Percentiles rank a stretch among this genome's conserved stretches.
These are phyloP conservation scores for Tragelaphus buxtoni DNA, from an alignment of 2,113 vertebrate species.

Conservation along the genomic window DNA sequence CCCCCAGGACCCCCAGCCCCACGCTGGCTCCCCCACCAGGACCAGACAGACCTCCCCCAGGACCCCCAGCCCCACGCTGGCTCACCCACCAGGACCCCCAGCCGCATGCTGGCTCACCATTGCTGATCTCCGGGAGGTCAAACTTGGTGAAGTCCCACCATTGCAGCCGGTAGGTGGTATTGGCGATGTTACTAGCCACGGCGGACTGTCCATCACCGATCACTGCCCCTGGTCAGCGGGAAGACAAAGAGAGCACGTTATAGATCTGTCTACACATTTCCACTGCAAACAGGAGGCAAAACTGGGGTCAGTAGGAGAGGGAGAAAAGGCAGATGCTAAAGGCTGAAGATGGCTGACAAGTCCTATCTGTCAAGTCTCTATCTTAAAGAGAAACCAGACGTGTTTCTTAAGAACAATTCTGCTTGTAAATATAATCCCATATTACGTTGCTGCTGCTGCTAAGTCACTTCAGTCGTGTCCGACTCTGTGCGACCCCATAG, in stretches of 20 bases:
- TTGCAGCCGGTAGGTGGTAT: conserved; percentile 97
- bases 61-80: too few species aligned
- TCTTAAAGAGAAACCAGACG: conserved; percentile 9
- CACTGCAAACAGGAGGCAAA: not conserved
- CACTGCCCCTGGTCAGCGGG: conserved; percentile 87
- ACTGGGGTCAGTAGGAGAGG: not conserved
- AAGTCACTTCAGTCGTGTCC: too few species aligned
- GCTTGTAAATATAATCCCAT: not conserved
- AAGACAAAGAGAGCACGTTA: conserved; percentile 29
- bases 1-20: not conserved
- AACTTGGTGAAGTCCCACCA: conserved; percentile 99
- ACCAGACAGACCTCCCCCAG: too few species aligned
- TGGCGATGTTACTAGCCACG: conserved; percentile 98
- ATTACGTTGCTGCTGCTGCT: not conserved
- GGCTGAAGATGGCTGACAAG: not conserved
- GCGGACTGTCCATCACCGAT: conserved; percentile 98
- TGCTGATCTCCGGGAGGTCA: conserved; percentile 98
- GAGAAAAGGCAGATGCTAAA: not conserved
- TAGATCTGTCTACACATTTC: not conserved
- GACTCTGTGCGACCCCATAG: too few species aligned
- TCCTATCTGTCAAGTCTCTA: not conserved
- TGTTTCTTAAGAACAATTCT: not conserved
- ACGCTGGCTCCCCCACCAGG: too few species aligned
- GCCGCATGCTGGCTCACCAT: conserved; percentile 83
- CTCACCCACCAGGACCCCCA: not conserved